Conservation (phyloP, 1,140 invertebrate species). For the Drosophila arawakana region DNA sequence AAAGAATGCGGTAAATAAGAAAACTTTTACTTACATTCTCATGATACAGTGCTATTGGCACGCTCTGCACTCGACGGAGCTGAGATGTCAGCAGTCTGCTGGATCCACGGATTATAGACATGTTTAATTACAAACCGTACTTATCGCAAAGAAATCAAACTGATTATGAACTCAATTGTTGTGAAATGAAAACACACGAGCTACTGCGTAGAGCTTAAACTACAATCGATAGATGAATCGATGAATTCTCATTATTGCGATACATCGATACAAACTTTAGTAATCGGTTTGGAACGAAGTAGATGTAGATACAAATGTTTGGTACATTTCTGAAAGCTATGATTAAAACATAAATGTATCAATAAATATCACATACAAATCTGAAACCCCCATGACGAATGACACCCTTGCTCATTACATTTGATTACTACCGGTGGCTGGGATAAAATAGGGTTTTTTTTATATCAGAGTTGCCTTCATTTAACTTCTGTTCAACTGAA, state of each 20-base stretch:
- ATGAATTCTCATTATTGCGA: neutral
- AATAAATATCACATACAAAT: no score
- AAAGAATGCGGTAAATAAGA: slow-evolving; percentile 19
- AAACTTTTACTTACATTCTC: slow-evolving; percentile 75
- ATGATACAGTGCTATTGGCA: slow-evolving; percentile 77
- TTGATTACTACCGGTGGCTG: no score
- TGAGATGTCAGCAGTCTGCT: slow-evolving; percentile 56
- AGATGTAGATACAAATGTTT: no score
- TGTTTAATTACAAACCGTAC: slow-evolving; percentile 34
- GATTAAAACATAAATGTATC: no score
- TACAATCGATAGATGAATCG: slow-evolving; percentile 5
- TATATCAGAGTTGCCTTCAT: no score
- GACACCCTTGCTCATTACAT: no score
- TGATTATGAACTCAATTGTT: slow-evolving; percentile 40
- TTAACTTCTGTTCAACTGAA: no score
- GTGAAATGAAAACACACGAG: slow-evolving; percentile 47
- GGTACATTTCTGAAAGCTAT: no score
- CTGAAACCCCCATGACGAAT: no score
- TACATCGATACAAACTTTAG: no score
- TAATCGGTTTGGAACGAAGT: no score
- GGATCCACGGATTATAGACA: slow-evolving; percentile 64
- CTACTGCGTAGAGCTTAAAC: slow-evolving; percentile 28
- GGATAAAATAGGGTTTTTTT: no score
- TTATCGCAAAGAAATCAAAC: slow-evolving; percentile 25
- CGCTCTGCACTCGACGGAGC: slow-evolving; percentile 74